Conservation (phyloP, 92 coral and sea anemone species). For the Palythoa grandiflora region DNA sequence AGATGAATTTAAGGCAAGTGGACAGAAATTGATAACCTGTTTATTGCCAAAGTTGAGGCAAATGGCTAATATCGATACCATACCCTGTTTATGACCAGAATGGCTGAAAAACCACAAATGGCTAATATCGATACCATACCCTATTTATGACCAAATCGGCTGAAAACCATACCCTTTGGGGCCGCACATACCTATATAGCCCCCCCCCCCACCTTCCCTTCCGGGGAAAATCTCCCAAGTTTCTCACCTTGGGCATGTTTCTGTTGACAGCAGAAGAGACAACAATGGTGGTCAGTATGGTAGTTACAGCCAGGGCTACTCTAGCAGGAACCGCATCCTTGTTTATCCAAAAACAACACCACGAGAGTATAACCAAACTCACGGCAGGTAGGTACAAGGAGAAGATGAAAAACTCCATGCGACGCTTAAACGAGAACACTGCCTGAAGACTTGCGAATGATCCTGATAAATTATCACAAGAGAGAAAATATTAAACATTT, state of each 20-base stretch:
- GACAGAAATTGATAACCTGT: no score
- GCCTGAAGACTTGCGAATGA: conserved; percentile 63
- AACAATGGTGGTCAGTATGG: conserved; percentile 72
- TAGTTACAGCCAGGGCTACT: conserved; percentile 76
- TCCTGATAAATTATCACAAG: conserved; percentile 39
- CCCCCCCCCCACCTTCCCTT: no score
- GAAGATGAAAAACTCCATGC: conserved; percentile 73
- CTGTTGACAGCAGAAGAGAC: conserved; percentile 74
- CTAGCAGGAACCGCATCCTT: conserved; percentile 75
- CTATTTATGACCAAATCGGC: no score
- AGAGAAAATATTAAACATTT: not conserved
- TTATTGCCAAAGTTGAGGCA: no score
- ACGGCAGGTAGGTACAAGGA: conserved; percentile 71
- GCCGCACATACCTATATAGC: no score
- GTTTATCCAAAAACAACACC: conserved; percentile 83
- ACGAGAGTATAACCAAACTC: conserved; percentile 68
- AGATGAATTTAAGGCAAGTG: no score
- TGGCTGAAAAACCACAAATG: no score
- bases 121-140: no score
- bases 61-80: no score
- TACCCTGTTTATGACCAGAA: no score
- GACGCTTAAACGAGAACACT: conserved; percentile 71
- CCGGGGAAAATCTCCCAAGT: not conserved
- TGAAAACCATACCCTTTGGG: no score
- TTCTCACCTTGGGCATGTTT: conserved; percentile 78